Base-by-base conservation (phyloP, 2,113 vertebrate species). In the Leucosticte australis region DNA sequence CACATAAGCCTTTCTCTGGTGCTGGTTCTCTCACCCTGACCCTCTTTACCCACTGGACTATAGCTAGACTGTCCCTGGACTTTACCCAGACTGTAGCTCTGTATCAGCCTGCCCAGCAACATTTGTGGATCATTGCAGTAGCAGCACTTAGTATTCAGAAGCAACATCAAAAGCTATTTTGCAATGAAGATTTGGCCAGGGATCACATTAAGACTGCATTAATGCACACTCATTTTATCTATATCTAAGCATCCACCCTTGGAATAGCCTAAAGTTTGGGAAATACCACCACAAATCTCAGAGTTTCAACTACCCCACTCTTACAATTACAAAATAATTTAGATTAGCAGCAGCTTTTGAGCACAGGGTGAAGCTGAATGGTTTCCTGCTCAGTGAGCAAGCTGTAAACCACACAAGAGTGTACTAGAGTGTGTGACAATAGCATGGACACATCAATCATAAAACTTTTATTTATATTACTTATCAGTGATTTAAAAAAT, bases 351-450 rank as follows among this genome's bases (percentile, higher is more conserved):
- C 28, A 76, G 31, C 53, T 90, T 90, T 78, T 74, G 64, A 92
- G 35, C 50, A 62, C 19, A 63, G 71, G 83, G 41, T 47, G 63
- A 52, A 88, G 42, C 75, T 67, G 55, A 70, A 65, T 78, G 73
- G 52, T 93, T 95, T 97, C 83, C 80, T 95, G 76, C 90, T 87
- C 46, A 50, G 49, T 27, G 53, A 82, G 23, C 28, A 64, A 57
- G 33, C 75, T 93, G 59, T 67, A 93, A 88, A 68, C 85, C 85
- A 28, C 92, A 78, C 13, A n/a, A 33, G 27, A 91, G 23, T 42
- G 15, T 56, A 37, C 17, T 35, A 10, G 46, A 83, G 17, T 55
- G 15, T 42, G 55, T 13, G 26, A 83, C 49, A 56, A 63, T 56
- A 63, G 15, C 24, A n/a, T 23, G 64, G 49, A 33, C 16, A 35